Conservation (phyloP, 1,140 invertebrate species). For the Scaptomyza pallida region DNA sequence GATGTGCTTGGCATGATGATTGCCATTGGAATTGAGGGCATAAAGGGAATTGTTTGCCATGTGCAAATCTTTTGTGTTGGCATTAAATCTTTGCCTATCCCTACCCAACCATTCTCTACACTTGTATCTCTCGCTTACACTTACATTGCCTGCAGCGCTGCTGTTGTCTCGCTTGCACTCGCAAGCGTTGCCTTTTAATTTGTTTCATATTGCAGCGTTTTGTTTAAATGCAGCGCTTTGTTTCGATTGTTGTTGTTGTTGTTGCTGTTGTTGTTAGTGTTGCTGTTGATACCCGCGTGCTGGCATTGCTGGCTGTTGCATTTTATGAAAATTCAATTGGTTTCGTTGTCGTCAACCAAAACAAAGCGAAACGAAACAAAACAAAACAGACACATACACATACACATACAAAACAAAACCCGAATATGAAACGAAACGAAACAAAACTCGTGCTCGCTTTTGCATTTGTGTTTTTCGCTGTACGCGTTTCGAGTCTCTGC, state of each 20-base stretch:
- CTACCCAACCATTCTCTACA: not conserved
- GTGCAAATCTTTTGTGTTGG: slow-evolving; percentile 63
- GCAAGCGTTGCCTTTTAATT: slow-evolving; percentile 66
- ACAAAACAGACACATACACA: too few species aligned
- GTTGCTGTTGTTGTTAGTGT: slow-evolving; percentile 46
- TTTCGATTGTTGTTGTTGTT: slow-evolving; percentile 48
- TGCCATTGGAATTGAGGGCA: slow-evolving; percentile 38
- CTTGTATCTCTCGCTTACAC: not conserved
- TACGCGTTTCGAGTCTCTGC: slow-evolving; percentile 43
- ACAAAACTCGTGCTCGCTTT: slow-evolving; percentile 5
- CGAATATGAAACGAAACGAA: slow-evolving; percentile 21
- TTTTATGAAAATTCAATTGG: slow-evolving; percentile 80
- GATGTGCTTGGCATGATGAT: slow-evolving; percentile 47
- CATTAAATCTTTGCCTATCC: slow-evolving; percentile 51
- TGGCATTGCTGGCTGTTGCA: slow-evolving; percentile 45
- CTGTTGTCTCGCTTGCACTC: slow-evolving; percentile 14
- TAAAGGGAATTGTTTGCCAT: slow-evolving; percentile 61
- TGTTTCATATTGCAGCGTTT: slow-evolving; percentile 77
- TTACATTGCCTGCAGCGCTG: not conserved
- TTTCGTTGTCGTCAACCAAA: slow-evolving; percentile 63
- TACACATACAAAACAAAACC: slow-evolving; percentile 35
- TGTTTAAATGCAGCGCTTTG: slow-evolving; percentile 73
- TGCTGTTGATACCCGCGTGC: slow-evolving; percentile 42
- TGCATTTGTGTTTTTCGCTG: not conserved
- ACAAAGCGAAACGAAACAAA: slow-evolving; percentile 45